A percentile compares a stretch with the other conserved stretches of the same genome.
These are phyloP conservation scores for Botia almorhae DNA, from an alignment of 2,797 vertebrate species.

Conservation along the genomic window DNA sequence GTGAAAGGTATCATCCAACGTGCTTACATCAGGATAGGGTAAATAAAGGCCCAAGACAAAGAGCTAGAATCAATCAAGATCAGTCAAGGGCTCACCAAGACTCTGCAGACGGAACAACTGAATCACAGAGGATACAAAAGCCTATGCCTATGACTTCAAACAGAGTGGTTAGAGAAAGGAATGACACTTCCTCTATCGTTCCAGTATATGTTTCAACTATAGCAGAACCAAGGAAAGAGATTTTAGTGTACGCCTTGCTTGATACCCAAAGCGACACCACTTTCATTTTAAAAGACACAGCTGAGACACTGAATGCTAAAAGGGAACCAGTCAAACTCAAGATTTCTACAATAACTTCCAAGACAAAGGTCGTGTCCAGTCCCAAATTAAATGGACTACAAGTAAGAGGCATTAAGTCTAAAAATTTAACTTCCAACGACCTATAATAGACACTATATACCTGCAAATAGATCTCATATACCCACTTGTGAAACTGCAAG, in stretches of 20 bases:
- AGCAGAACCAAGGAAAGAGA: slow-evolving; percentile 35
- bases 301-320: slow-evolving; percentile 31
- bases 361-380: slow-evolving; percentile 39
- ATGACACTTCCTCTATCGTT: neutral
- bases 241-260: slow-evolving; percentile 54
- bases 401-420: slow-evolving; percentile 15
- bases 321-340: slow-evolving; percentile 49
- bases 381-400: slow-evolving; percentile 30
- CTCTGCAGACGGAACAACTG: too few relatives aligned
- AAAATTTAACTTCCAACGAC: slow-evolving; percentile 29
- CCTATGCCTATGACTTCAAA: slow-evolving; percentile 5
- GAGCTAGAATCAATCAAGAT: neutral
- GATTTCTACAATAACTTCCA: slow-evolving; percentile 55
- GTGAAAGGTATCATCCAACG: slow-evolving; percentile 21
- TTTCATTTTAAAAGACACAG: slow-evolving; percentile 49
- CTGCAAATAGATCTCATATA: slow-evolving; percentile 45
- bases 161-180: slow-evolving; percentile 34
- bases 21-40: slow-evolving; percentile 46
- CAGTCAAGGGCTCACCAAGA: neutral
- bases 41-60: slow-evolving; percentile 26
- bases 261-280: slow-evolving; percentile 51
- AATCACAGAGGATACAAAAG: neutral
- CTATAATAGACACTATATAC: slow-evolving; percentile 52
- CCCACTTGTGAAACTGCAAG: slow-evolving; percentile 28
- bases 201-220: slow-evolving; percentile 49